Base-by-base conservation (phyloP, 2,113 vertebrate species). In the Morone chrysops region DNA sequence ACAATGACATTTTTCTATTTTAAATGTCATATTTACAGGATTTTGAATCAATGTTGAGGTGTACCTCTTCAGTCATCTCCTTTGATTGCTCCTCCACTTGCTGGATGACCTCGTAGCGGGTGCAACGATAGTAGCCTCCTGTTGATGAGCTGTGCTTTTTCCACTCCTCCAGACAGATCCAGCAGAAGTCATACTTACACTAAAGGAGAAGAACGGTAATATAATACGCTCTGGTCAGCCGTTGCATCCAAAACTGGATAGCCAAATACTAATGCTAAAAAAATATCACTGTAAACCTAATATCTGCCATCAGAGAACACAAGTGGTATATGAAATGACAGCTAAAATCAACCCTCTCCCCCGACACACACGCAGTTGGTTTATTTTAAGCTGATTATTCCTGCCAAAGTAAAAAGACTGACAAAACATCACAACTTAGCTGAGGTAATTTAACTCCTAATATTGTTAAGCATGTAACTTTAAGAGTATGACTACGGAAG, bases 101-200 rank as follows among this genome's bases (percentile, higher is more conserved):
- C 56, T 99, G 97, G 86, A 99, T 99, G 77, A 99, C 96, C 90
- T 99, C 98, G 70, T 99, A 99, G 68, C 98, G 97, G 25, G 98
- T 99, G 88, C 98, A 99, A 76, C 98, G 96, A 87, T 99, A 99
- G 89, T 99, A 99, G 17, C 98, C 98, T 82, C 98, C 98, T 13
- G 98, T 99, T 56, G 98, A 99, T 60, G 98, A 99, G 93, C 98
- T 99, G 93, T 99, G 98, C 66, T 99, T 99, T 92, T 99, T 99
- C 98, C 98, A 99, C 83, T 99, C 98, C 93, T 99, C 98, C 91
- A 99, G 93, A 89, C 98, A 99, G 94, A 99, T 99, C 98, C 98
- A 99, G 94, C 98, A 99, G 90, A 99, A 99, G 91, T 99, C 98
- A 70, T 99, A 99, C 89, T 99, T 99, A 81, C 98, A 99, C 98